Percentiles rank a stretch among this genome's conserved stretches.
These are phyloP conservation scores for Eupithecia subfuscata DNA, from an alignment of 2,888 invertebrate genomes.

Conservation along the genomic window DNA sequence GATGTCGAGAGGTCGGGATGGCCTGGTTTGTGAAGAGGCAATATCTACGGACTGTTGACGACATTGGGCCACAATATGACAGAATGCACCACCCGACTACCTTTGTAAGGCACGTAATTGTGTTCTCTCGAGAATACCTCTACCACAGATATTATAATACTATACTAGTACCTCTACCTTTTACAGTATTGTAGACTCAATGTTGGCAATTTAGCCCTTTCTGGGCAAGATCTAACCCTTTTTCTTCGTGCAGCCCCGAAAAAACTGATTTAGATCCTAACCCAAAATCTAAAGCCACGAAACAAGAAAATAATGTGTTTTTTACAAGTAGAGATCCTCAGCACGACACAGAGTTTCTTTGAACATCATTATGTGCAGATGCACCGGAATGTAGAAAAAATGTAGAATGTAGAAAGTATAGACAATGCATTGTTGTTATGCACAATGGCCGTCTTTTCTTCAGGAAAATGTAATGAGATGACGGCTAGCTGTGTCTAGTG, in stretches of 20 bases:
- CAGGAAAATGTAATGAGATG: conserved; percentile 28
- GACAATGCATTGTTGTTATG: not conserved
- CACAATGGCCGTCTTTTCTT: conserved; percentile 26
- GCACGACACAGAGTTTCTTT: conserved; percentile 10
- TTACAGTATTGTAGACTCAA: not conserved
- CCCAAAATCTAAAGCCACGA: not conserved
- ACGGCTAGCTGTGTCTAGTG: conserved; percentile 6
- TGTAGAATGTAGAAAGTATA: not conserved
- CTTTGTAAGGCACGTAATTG: not conserved
- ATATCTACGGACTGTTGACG: conserved; percentile 2
- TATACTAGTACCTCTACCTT: not conserved
- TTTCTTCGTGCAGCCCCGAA: not conserved
- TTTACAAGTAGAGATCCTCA: not conserved
- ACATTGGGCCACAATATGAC: conserved; percentile 5
- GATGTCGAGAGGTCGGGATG: conserved; percentile 1
- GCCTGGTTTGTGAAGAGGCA: conserved; percentile 12
- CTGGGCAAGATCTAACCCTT: too few species aligned
- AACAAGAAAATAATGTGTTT: not conserved
- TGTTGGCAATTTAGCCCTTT: not conserved
- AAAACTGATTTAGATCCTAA: not conserved
- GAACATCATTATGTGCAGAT: conserved; percentile 22
- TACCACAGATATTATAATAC: too few species aligned
- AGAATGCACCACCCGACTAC: not conserved
- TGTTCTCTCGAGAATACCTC: not conserved
- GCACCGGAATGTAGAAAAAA: not conserved